A percentile compares a stretch with the other conserved stretches of the same genome.
Evolutionary conservation across 2,797 vertebrate genomes (phyloP).

Genomic region (Thamnophis elegans): DNA sequence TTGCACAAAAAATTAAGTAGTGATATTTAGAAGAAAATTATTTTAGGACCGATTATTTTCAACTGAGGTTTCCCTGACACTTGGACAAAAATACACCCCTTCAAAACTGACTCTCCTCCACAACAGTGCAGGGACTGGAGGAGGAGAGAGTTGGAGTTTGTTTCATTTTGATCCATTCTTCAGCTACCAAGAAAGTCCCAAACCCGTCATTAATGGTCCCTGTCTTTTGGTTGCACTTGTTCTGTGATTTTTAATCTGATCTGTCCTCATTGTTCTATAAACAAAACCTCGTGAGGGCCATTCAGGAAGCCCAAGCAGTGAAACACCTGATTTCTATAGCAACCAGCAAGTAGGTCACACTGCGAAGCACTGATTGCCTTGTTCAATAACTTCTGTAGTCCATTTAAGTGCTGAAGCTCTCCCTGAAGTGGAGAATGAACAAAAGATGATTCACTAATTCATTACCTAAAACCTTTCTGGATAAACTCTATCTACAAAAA

Average conservation of each 20-base stretch:
- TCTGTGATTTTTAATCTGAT: background rate
- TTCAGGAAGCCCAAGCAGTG: conserved; percentile 80
- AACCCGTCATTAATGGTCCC: background rate
- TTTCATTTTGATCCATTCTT: background rate
- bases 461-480: background rate
- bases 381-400: conserved; percentile 81
- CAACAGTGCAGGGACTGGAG: background rate
- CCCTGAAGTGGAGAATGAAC: background rate
- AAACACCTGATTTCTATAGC: conserved; percentile 87
- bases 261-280: conserved; percentile 24
- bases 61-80: background rate
- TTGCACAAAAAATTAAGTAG: background rate
- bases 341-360: conserved; percentile 82
- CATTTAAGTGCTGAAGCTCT: conserved; percentile 75
- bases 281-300: conserved; percentile 83
- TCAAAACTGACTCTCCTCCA: background rate
- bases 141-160: background rate
- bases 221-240: background rate
- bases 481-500: background rate
- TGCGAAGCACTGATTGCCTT: conserved; percentile 87
- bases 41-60: background rate
- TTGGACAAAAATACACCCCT: fast-evolving
- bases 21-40: background rate
- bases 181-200: background rate
- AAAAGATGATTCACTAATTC: background rate